A percentile compares a stretch with the other conserved stretches of the same genome.
phyloP scores from a whole-genome alignment of 2,797 vertebrate species.

The Rallus crepitans region DNA sequence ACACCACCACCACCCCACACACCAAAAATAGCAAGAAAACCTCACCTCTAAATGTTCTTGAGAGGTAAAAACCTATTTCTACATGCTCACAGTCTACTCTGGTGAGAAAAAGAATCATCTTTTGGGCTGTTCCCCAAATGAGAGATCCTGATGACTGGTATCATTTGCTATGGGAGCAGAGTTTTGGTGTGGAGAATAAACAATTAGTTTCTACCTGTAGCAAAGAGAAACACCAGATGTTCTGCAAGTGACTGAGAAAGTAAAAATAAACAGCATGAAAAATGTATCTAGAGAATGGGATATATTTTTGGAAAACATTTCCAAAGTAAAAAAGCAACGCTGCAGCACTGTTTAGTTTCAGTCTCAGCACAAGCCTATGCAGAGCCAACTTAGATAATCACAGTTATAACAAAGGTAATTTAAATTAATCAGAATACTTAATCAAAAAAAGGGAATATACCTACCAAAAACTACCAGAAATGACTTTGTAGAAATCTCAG shows the following conservation, averaged over 20 bases:
- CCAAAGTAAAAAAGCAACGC: background rate
- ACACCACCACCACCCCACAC: background rate
- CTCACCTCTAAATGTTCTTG: background rate
- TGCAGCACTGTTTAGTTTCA: background rate
- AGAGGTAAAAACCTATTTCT: background rate
- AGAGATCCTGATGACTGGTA: background rate
- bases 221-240: background rate
- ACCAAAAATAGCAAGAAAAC: background rate
- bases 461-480: background rate
- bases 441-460: background rate
- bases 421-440: background rate
- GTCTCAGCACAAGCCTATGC: background rate
- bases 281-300: background rate
- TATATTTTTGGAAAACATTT: background rate
- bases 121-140: background rate
- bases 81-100: background rate
- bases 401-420: background rate
- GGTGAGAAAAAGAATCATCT: background rate
- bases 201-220: background rate
- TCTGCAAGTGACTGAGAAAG: background rate
- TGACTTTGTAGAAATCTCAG: background rate
- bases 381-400: background rate
- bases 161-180: background rate
- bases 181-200: background rate
- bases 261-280: background rate